Conservation (phyloP, 2,113 vertebrate genomes). For the Ariopsis seemanni region DNA sequence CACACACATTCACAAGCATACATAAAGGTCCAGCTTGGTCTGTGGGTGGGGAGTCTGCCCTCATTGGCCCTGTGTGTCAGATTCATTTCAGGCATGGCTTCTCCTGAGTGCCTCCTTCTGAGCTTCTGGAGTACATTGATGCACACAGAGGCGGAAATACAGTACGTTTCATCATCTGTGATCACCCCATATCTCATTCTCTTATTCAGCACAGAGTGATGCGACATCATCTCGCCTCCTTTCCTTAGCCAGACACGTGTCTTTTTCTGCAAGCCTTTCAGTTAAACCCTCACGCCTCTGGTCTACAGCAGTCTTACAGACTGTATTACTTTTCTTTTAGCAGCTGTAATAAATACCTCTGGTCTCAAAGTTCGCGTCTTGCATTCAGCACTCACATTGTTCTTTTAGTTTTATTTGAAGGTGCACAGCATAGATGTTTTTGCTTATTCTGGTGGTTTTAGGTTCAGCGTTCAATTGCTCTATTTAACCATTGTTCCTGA, state of each 20-base stretch:
- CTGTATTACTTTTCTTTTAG: neutral
- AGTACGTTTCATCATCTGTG: slow-evolving; percentile 64
- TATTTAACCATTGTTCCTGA: neutral
- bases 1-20: slow-evolving; percentile 48
- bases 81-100: slow-evolving; percentile 52
- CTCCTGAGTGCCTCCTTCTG: slow-evolving; percentile 23
- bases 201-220: neutral
- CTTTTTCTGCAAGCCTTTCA: neutral
- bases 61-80: slow-evolving; percentile 34
- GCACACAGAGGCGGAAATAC: slow-evolving; percentile 50
- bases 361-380: neutral
- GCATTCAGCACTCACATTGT: neutral
- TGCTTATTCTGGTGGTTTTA: neutral
- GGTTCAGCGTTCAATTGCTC: neutral
- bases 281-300: neutral
- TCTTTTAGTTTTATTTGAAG: neutral
- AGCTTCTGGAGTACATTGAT: slow-evolving; percentile 46
- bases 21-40: slow-evolving; percentile 38
- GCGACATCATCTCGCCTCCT: slow-evolving; percentile 55
- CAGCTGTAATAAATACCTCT: neutral
- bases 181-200: slow-evolving; percentile 38
- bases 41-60: slow-evolving; percentile 18
- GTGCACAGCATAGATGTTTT: neutral
- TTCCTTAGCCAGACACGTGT: neutral
- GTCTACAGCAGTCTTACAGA: neutral